A percentile compares a stretch with the other conserved stretches of the same genome.
Evolutionary conservation across 1,140 invertebrate genomes (phyloP).

Genomic region (Brachionus calyciflorus): DNA sequence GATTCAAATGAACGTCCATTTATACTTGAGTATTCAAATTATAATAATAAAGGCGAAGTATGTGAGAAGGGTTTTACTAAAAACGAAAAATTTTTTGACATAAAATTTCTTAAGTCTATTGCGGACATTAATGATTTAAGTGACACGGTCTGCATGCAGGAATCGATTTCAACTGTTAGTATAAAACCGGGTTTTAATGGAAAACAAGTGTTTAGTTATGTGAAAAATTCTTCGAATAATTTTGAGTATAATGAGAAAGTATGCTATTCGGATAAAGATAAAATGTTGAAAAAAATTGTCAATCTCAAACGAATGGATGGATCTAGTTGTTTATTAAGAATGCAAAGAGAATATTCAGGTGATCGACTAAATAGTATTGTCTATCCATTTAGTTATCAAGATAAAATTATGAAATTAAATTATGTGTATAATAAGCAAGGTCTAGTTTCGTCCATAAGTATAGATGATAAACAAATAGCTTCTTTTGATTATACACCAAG

Average conservation of each 20-base stretch:
- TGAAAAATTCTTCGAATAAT: not conserved
- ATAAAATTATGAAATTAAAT: not conserved
- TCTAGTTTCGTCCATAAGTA: not conserved
- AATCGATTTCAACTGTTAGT: not conserved
- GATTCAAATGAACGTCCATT: too few species aligned
- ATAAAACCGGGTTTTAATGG: not conserved
- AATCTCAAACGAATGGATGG: not conserved
- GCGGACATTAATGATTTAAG: not conserved
- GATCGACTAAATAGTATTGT: not conserved
- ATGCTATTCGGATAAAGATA: not conserved
- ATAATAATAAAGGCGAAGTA: not conserved
- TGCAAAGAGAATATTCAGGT: not conserved
- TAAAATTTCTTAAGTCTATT: not conserved
- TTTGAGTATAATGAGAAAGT: not conserved
- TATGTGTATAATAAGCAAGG: not conserved
- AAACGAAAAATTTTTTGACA: constrained; percentile 1
- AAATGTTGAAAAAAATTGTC: not conserved
- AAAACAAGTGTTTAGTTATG: not conserved
- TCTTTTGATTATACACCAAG: not conserved
- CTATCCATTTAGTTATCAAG: not conserved
- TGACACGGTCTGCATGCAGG: not conserved
- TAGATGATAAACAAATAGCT: not conserved
- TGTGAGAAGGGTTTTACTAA: not conserved
- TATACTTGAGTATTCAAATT: too few species aligned
- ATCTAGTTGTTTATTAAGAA: not conserved